phyloP scores from a whole-genome alignment of 1,140 invertebrate genomes.

The Carposina sasakii region DNA sequence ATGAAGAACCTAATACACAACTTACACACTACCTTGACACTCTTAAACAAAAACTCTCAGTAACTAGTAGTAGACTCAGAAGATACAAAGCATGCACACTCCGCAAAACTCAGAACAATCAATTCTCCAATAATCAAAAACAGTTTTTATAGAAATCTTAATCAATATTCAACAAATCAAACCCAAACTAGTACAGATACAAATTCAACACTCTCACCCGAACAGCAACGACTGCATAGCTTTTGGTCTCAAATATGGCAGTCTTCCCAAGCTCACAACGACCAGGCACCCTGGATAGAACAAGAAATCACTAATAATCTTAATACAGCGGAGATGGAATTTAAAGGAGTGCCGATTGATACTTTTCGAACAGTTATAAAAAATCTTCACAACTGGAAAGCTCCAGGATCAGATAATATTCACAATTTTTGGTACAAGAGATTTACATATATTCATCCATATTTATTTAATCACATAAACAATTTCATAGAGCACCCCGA shows the following conservation, averaged over 20 bases:
- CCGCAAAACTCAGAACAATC: constrained; percentile 20
- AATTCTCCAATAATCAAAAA: constrained; percentile 20
- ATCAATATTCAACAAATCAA: no score
- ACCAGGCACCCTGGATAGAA: no score
- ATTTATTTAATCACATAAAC: background rate
- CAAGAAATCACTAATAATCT: background rate
- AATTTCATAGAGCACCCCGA: background rate
- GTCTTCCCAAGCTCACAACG: no score
- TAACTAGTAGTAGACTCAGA: no score
- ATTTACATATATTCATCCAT: background rate
- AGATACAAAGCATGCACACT: constrained; percentile 18
- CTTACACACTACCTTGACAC: constrained; percentile 10
- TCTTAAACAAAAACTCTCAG: constrained; percentile 19
- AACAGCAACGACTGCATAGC: no score
- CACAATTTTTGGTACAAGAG: background rate
- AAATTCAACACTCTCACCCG: no score
- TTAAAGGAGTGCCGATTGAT: background rate
- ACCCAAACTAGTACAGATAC: no score
- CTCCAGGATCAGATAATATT: background rate
- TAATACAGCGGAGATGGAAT: background rate
- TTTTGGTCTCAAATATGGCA: no score
- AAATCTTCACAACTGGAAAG: background rate
- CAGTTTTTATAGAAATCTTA: constrained; percentile 21
- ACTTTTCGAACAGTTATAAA: background rate
- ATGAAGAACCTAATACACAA: constrained; percentile 10